Percentiles rank a stretch among this genome's conserved stretches.
Evolutionary conservation across 1,140 invertebrate species (phyloP).

Genomic region (Drosophila cardini): DNA sequence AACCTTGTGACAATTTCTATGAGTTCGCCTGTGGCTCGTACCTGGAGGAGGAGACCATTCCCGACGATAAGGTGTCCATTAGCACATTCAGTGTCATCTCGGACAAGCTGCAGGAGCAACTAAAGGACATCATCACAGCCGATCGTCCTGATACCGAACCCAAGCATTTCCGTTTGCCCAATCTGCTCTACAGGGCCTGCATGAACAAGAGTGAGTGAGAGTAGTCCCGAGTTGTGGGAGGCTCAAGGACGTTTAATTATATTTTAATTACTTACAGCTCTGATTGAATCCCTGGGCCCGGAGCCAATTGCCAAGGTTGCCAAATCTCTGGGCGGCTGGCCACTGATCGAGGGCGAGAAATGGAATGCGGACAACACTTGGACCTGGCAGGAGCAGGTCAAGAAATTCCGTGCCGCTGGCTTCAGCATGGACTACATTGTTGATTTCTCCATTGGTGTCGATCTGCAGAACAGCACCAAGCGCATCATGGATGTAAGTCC

Average conservation of each 20-base stretch:
- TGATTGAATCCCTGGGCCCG: constrained; percentile 90
- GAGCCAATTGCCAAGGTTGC: constrained; percentile 89
- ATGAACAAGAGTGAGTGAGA: constrained; percentile 94
- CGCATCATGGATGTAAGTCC: constrained; percentile 93
- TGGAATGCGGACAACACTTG: constrained; percentile 90
- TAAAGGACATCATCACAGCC: constrained; percentile 90
- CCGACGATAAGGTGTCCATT: constrained; percentile 92
- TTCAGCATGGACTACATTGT: constrained; percentile 96
- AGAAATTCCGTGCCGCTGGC: constrained; percentile 91
- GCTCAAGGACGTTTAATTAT: not conserved
- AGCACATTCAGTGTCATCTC: constrained; percentile 92
- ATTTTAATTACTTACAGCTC: constrained; percentile 85
- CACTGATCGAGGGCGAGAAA: constrained; percentile 90
- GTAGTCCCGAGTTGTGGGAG: not conserved
- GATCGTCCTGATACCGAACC: constrained; percentile 88
- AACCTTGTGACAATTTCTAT: constrained; percentile 97
- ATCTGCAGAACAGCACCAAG: constrained; percentile 95
- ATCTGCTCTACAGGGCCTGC: constrained; percentile 92
- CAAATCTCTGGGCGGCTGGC: constrained; percentile 94
- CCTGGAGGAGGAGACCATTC: constrained; percentile 89
- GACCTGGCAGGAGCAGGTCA: constrained; percentile 93
- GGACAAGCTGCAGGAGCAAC: constrained; percentile 92
- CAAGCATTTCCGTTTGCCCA: constrained; percentile 90
- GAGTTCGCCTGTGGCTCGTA: constrained; percentile 92
- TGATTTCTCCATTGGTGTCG: constrained; percentile 95